Conservation (phyloP, 2,113 vertebrate species). For the Fulmarus glacialis region DNA sequence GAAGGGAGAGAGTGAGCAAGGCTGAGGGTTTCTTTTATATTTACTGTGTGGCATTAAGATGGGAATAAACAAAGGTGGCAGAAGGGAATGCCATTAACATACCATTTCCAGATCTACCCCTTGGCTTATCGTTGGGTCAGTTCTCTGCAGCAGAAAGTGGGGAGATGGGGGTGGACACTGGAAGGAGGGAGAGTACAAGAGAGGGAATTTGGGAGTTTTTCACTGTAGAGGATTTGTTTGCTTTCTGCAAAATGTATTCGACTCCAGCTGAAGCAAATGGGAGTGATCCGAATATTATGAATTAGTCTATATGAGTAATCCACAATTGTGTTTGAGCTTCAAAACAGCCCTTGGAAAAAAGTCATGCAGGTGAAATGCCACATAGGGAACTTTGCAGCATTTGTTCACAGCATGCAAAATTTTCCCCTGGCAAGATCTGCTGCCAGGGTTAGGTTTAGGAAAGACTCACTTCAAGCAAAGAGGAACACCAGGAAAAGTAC, state of each 20-base stretch:
- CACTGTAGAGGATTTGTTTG: not conserved
- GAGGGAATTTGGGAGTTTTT: not conserved
- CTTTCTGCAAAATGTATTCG: not conserved
- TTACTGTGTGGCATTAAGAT: not conserved
- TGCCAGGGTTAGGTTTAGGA: not conserved
- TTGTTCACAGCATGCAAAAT: not conserved
- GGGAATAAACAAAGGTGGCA: conserved; percentile 2
- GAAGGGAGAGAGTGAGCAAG: not conserved
- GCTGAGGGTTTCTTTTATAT: not conserved
- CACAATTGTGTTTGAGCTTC: not conserved
- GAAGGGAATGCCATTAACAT: conserved; percentile 11
- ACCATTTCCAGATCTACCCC: not conserved
- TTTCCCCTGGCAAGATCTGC: not conserved
- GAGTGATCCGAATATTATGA: not conserved
- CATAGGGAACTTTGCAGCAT: not conserved
- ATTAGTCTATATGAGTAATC: not conserved
- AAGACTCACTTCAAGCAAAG: not conserved
- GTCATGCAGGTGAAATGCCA: not conserved
- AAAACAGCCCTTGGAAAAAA: not conserved
- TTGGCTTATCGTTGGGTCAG: not conserved
- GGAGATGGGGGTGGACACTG: not conserved
- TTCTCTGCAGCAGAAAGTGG: not conserved
- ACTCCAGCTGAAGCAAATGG: not conserved
- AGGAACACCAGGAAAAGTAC: not conserved
- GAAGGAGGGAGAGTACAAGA: not conserved